These are phyloP conservation scores for Spermophilus dauricus DNA, from an alignment of 2,113 vertebrate species.

Conservation along the genomic window DNA sequence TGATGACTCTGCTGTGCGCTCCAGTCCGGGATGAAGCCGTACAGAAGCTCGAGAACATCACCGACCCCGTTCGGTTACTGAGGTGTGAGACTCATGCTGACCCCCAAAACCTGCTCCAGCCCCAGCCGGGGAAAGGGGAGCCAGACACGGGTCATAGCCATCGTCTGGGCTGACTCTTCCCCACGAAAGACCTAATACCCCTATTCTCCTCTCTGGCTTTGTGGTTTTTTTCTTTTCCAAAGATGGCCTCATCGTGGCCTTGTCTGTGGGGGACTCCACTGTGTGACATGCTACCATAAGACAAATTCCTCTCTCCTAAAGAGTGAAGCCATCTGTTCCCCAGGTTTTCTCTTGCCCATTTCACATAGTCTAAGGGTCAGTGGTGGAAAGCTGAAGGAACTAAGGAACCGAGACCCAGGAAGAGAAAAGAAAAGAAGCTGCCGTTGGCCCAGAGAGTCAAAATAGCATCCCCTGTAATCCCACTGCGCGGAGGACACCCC, in stretches of 20 bases:
- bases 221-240: background rate
- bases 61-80: slow-evolving; percentile 87
- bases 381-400: background rate
- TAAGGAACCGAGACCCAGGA: background rate
- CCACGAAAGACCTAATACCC: background rate
- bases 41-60: slow-evolving; percentile 81
- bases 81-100: slow-evolving; percentile 82
- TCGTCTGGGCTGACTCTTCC: background rate
- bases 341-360: background rate
- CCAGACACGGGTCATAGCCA: background rate
- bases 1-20: slow-evolving; percentile 88
- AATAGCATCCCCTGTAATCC: background rate
- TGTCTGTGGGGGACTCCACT: background rate
- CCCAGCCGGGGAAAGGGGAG: background rate
- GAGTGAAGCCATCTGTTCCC: background rate
- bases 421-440: background rate
- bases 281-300: background rate
- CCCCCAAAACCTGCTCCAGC: background rate
- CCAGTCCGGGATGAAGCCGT: slow-evolving; percentile 88
- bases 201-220: background rate
- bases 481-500: background rate
- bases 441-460: background rate
- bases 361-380: background rate
- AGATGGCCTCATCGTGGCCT: background rate
- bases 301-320: background rate